These are phyloP conservation scores for Ichneumon xanthorius DNA, from an alignment of 2,888 invertebrate species.

Conservation along the genomic window DNA sequence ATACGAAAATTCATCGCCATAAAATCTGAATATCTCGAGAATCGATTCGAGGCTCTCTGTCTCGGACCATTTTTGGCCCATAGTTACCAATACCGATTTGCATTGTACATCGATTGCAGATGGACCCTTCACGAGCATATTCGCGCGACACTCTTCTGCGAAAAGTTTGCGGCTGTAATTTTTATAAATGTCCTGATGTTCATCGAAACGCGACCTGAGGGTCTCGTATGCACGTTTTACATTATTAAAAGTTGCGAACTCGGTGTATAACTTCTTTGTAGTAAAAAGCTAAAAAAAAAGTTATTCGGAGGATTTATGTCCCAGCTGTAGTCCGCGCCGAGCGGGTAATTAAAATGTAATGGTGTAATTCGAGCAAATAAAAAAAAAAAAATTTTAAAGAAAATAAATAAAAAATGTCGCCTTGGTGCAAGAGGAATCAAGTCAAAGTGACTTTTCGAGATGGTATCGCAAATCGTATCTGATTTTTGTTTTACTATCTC, in stretches of 20 bases:
- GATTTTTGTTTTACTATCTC: not conserved
- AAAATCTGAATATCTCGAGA: not conserved
- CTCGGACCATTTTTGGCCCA: not conserved
- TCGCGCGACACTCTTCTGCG: not conserved
- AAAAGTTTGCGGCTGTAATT: not conserved
- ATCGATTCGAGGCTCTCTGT: not conserved
- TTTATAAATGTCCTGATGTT: not conserved
- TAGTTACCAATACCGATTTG: not conserved
- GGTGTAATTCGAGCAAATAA: not conserved
- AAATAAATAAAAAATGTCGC: not conserved
- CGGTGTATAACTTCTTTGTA: not conserved
- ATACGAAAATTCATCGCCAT: not conserved
- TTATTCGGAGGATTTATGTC: not conserved
- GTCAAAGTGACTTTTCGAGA: not conserved
- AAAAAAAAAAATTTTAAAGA: not conserved
- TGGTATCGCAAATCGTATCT: not conserved
- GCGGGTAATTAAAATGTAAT: not conserved
- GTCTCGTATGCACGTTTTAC: not conserved
- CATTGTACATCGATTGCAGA: not conserved
- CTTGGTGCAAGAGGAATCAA: not conserved
- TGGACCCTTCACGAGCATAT: not conserved
- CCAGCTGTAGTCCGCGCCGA: not conserved
- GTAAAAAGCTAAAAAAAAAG: not conserved
- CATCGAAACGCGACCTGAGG: not conserved
- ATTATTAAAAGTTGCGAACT: slow-evolving; percentile 5